These are phyloP conservation scores for Onychostoma macrolepis DNA, from an alignment of 2,113 vertebrate genomes.

Conservation along the genomic window DNA sequence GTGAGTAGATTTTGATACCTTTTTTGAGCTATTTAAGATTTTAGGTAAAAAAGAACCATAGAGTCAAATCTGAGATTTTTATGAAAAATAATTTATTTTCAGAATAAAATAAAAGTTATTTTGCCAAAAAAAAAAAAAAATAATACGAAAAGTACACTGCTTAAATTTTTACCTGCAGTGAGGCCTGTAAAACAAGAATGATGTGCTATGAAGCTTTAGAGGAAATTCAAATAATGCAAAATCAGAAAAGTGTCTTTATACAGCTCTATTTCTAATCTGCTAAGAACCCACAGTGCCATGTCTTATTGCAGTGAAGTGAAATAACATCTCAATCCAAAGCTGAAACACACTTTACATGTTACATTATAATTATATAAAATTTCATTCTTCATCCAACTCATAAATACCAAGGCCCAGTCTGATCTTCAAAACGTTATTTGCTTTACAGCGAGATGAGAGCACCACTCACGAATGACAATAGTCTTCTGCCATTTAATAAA, in stretches of 20 bases:
- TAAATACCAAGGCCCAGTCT: constrained; percentile 8
- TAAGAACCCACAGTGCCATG: constrained; percentile 23
- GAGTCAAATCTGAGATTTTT: constrained; percentile 58
- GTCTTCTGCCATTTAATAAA: constrained; percentile 20
- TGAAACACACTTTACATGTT: neutral
- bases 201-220: constrained; percentile 49
- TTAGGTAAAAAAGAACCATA: neutral
- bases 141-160: constrained; percentile 72
- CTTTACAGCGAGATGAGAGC: neutral
- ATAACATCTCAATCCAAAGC: constrained; percentile 11
- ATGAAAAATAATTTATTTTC: constrained; percentile 81
- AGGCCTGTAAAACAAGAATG: constrained; percentile 56
- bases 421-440: constrained; percentile 9
- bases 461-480: neutral
- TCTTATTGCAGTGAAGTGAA: constrained; percentile 24
- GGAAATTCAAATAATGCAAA: neutral
- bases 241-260: neutral
- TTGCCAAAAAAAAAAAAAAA: constrained; percentile 74
- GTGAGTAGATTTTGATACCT: too few relatives aligned
- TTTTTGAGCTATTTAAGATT: neutral
- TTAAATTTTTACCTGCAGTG: constrained; percentile 63
- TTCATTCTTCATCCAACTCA: neutral
- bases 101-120: constrained; percentile 79
- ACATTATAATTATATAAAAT: constrained; percentile 14
- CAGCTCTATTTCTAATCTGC: neutral